Percentiles rank a stretch among this genome's conserved stretches.
Conservation (phyloP, 2,888 invertebrate species). For the Leptopilina myrica region DNA sequence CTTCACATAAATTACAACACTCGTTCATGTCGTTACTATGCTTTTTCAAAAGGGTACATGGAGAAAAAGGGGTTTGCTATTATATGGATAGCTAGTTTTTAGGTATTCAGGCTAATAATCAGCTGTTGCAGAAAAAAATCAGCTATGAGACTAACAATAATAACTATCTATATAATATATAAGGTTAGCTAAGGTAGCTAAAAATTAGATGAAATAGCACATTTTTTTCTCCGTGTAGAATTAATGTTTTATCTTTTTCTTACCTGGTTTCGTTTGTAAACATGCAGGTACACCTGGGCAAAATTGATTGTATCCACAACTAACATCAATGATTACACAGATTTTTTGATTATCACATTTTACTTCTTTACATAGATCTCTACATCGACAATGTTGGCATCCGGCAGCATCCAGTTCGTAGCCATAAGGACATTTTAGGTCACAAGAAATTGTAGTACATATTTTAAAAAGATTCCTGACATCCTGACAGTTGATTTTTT, state of each 20-base stretch:
- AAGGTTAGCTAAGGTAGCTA: too few species aligned
- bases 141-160: too few species aligned
- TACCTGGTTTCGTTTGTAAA: constrained; percentile 63
- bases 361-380: constrained; percentile 77
- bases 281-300: constrained; percentile 74
- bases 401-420: constrained; percentile 67
- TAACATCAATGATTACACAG: constrained; percentile 74
- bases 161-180: too few species aligned
- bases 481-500: constrained; percentile 63
- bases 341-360: constrained; percentile 68
- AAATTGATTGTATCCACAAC: constrained; percentile 69
- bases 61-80: too few species aligned
- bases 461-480: constrained; percentile 58
- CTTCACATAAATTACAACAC: too few species aligned
- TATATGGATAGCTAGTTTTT: too few species aligned
- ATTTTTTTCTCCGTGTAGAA: too few species aligned
- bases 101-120: too few species aligned
- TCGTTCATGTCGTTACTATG: too few species aligned
- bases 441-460: constrained; percentile 65
- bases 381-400: constrained; percentile 73
- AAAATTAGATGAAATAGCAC: too few species aligned
- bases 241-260: neutral
- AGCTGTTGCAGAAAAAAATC: too few species aligned
- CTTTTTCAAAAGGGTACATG: too few species aligned
- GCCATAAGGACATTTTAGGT: constrained; percentile 70